Base-by-base conservation (phyloP, 64 coral and sea anemone genomes). In the Montipora sp. region DNA sequence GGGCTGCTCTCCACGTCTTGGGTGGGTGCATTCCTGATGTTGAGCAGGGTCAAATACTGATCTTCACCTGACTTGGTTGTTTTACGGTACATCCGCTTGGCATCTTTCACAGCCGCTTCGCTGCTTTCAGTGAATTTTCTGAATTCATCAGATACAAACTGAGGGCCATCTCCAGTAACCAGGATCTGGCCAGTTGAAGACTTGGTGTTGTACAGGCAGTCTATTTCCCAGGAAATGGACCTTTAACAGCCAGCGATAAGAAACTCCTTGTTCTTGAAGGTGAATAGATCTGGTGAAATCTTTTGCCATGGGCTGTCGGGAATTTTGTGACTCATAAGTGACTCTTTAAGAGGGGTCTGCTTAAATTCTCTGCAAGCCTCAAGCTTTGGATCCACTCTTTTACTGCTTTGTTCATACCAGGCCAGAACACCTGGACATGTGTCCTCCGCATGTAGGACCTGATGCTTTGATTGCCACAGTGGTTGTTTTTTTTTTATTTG, bases 31-130 rank as follows among this genome's bases (percentile, higher is more conserved):
- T 94, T 94, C 5, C 92, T 51, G 55, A 69, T 89, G 50, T 94
- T 80, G 5, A 94, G 79, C 12, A 94, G 46, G 21, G 85, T 83
- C 44, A 93, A 19, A 23, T 94, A 90, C 44, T 79, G 93, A 20
- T 94, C 93, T 60, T 53, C 24, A 7, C 72, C 72, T 49, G 68
- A 51, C 13, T 94, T 59, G 46, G 70, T 24, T 18, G 93, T 75
- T 21, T 88, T 93, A 1, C 73, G 75, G 5, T 88, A 20, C 21
- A 93, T 84, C 3, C 19, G 10, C 76, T 88, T 88, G 58, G 91
- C 75, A 13, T 27, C 48, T 82, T 94, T 90, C 27, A 94, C 93
- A 1, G 87, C 93, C 0, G 49, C 57, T 47, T 90, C 80, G 15
- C 73, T 83, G 19, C 20, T 76, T 23, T 47, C 69, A 12, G 79